Conservation (phyloP, 1,140 invertebrate species). For the Telenomus remus region DNA sequence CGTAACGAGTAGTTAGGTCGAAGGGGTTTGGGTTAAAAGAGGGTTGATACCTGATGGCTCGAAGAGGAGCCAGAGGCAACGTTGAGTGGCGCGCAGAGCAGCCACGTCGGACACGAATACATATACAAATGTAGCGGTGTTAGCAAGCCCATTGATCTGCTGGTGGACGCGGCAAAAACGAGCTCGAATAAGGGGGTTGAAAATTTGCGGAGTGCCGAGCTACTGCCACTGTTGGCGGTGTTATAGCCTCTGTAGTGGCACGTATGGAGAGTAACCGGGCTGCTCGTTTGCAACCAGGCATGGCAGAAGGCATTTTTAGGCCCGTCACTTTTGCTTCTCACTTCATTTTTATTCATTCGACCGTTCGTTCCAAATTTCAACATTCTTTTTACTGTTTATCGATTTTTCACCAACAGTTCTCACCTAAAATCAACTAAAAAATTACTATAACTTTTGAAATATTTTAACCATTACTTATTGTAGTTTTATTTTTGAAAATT, state of each 20-base stretch:
- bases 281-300: constrained; percentile 35
- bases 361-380: neutral
- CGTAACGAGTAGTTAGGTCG: constrained; percentile 20
- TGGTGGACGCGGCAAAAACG: constrained; percentile 73
- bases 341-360: neutral
- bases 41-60: constrained; percentile 62
- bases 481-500: no score
- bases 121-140: constrained; percentile 72
- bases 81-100: constrained; percentile 51
- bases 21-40: constrained; percentile 17
- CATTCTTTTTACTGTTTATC: neutral
- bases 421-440: no score
- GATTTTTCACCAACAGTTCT: no score
- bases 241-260: constrained; percentile 53
- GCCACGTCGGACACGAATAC: constrained; percentile 64
- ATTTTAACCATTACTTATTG: no score
- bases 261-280: constrained; percentile 38
- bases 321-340: constrained; percentile 12
- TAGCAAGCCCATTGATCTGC: constrained; percentile 76
- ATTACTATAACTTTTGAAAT: no score
- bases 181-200: constrained; percentile 71
- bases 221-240: constrained; percentile 54
- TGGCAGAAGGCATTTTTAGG: constrained; percentile 27
- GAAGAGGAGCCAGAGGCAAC: constrained; percentile 42
- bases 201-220: constrained; percentile 75